Base-by-base conservation (phyloP, 2,888 invertebrate species). In the Anarsia innoxiella region DNA sequence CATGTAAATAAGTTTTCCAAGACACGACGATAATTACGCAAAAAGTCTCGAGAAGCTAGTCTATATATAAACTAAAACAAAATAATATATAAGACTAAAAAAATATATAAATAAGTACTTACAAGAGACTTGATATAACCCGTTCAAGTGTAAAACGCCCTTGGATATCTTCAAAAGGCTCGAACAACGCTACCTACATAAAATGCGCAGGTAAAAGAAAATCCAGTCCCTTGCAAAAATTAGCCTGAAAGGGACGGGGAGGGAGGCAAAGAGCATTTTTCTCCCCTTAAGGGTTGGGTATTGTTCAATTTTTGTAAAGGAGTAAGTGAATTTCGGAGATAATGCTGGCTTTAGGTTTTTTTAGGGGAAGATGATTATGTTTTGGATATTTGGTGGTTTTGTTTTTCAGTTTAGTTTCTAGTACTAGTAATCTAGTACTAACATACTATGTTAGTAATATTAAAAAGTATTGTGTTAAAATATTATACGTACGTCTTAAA, bases 211-310 rank as follows among this genome's bases (percentile, higher is more conserved):
- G 78, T 76, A 74, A 72, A 77, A 78, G 79, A 80, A 75, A 74
- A 69, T 64, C 56, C 50, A 58, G 52, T 56, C 69, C 72, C 69
- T 73, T 72, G 33, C 73, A 78, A 79, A 80, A 80, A 78, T 76
- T 67, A 62, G 63, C 70, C 59, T 56, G 2, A 3, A 48, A 49
- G 42, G 55, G 50, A 42, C 40, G 14, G 15, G 31, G 8, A 13
- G 33, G 25, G 14, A 11, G 33, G 26, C 10, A 26, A 33, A 33
- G 33, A 26, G 33, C 61, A 73, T 75, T 74, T 77, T 75, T 75
- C 69, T 63, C 64, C 51, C 57, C 43, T 56, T 52, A 56, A 59
- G 60, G 58, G 60, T n/a, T 47, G 55, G 48, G 44, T 51, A 68
- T 69, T 70, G 70, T 70, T 62, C 48, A 68, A 61, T 68, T 74